Base-by-base conservation (phyloP, 2,797 vertebrate genomes). In the Sebastolobus alascanus region DNA sequence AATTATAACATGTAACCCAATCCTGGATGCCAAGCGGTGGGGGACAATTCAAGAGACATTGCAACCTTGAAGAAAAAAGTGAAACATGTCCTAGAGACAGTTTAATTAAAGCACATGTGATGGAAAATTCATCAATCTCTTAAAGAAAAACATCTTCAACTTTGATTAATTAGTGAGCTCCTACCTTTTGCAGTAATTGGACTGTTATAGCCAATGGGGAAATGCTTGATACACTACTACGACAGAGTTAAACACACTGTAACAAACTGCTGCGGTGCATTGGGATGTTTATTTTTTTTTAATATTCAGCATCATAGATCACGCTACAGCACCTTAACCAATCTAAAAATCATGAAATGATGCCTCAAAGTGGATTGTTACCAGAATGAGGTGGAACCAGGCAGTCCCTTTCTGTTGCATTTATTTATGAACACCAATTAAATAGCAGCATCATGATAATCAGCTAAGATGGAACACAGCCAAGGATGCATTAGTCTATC, bases 81-180 rank as follows among this genome's bases (percentile, higher is more conserved):
- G 33, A 87, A 83, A 85, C 58, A 75, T 65, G 37, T 84, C 81
- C 77, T 66, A 22, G 64, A 83, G 82, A 83, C 70, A 65, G 31
- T 81, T 87, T 92, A 90, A 92, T 94, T 89, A 90, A 92, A 58
- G 75, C 69, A 88, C 46, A 78, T 79, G 72, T 84, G 79, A 80
- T 78, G 40, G 76, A 69, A 79, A 85, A 89, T 85, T 86, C 86
- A 92, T 94, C 85, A 90, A 68, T 89, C 83, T 81, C 82, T 80
- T 75, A 56, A 71, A 84, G 73, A 83, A 76, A 89, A 86, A 65
- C 70, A 76, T 79, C 27, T 50, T 8, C 75, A 74, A 60, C 77
- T 76, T 87, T 93, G 91, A 93, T 89, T 87, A 90, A 93, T 94
- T 94, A 88, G 71, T 18, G 50, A 55, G 70, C 56, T 3, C 27